These are phyloP conservation scores for Heliconius charithonia DNA, from an alignment of 2,888 invertebrate genomes.

Conservation along the genomic window DNA sequence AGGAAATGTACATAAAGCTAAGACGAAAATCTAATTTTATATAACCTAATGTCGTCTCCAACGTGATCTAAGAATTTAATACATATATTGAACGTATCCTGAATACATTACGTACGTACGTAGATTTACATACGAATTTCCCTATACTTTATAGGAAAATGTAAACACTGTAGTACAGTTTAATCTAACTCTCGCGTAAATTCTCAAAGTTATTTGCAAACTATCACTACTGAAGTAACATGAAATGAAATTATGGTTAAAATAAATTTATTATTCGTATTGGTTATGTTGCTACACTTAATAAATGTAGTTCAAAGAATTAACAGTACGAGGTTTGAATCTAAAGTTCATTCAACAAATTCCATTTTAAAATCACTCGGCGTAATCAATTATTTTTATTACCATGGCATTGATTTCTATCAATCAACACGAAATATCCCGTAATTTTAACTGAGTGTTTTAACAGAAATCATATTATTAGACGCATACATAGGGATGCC, in stretches of 20 bases:
- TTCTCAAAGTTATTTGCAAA: constrained; percentile 10
- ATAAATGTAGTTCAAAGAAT: too few species aligned
- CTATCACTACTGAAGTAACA: background rate
- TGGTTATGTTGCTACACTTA: too few species aligned
- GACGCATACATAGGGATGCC: too few species aligned
- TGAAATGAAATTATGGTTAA: background rate
- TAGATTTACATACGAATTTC: constrained; percentile 17
- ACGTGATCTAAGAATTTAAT: background rate
- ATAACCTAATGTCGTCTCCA: constrained; percentile 1
- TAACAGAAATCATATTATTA: too few species aligned
- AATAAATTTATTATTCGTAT: background rate
- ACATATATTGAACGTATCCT: constrained; percentile 16
- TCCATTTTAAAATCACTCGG: too few species aligned
- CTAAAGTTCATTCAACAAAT: too few species aligned
- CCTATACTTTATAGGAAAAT: constrained; percentile 2
- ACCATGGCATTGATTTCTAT: too few species aligned
- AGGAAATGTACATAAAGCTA: background rate
- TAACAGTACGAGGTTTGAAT: too few species aligned
- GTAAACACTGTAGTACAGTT: constrained; percentile 8
- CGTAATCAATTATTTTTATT: too few species aligned
- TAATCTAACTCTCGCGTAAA: constrained; percentile 10
- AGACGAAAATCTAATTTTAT: constrained; percentile 1
- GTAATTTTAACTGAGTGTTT: too few species aligned
- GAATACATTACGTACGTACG: constrained; percentile 18
- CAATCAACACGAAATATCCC: too few species aligned